phyloP scores from a whole-genome alignment of 2,113 vertebrate species.

The Nipponia nippon region DNA sequence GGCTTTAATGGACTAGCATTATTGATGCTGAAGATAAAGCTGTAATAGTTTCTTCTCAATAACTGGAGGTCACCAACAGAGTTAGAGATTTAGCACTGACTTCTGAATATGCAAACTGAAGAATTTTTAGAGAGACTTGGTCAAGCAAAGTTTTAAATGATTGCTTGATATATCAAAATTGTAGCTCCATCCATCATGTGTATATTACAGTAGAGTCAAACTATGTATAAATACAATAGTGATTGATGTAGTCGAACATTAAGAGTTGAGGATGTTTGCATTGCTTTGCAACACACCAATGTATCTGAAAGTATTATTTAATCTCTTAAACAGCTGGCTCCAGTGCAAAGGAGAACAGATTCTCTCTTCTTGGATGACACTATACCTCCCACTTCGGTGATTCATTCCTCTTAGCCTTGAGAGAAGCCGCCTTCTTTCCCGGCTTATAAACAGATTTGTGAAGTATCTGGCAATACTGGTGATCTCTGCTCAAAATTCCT shows the following conservation, averaged over 20 bases:
- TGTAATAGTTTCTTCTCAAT: neutral
- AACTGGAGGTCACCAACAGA: neutral
- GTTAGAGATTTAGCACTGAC: neutral
- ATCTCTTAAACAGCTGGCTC: neutral
- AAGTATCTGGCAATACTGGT: neutral
- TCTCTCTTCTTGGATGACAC: neutral
- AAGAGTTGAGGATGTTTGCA: neutral
- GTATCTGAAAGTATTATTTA: neutral
- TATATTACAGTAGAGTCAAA: neutral
- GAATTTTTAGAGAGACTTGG: neutral
- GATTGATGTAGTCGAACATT: neutral
- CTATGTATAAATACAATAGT: neutral
- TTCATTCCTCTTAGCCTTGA: neutral
- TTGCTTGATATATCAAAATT: neutral
- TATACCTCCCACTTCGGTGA: neutral
- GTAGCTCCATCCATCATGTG: neutral
- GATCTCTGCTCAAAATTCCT: neutral
- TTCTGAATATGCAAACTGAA: neutral
- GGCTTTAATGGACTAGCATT: neutral
- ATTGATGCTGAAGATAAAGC: neutral
- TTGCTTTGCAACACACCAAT: neutral
- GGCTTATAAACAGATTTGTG: neutral
- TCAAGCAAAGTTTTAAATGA: neutral
- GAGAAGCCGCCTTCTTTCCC: neutral
- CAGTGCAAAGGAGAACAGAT: neutral